Base-by-base conservation (phyloP, 2,113 vertebrate genomes). In the Esox niger region DNA sequence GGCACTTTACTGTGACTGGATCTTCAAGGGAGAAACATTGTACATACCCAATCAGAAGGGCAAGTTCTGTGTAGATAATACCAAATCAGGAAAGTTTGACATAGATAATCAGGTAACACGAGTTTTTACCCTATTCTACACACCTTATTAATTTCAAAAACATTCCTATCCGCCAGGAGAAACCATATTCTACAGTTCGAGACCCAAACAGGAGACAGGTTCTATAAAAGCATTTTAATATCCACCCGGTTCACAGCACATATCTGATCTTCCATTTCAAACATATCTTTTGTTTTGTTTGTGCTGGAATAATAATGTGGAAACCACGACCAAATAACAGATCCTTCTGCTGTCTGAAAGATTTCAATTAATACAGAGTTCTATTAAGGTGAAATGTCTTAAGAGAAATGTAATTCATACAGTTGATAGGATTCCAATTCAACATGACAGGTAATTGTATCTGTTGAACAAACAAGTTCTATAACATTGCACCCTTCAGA, bases 1-100 rank as follows among this genome's bases (percentile, higher is more conserved):
- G 81, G 87, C 86, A 91, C 89, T 88, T 88, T 86, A 89, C 76
- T 49, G 66, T 66, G 75, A 83, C 59, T 60, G 21, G 68, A 69
- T 70, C 77, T 77, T 78, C 63, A 32, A 33, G 49, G 61, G 69
- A 68, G 68, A 46, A 52, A 74, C 62, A 73, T 52, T 21, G n/a
- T 26, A 54, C 68, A 74, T 68, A 65, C 30, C 20, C 69, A 65
- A 82, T 62, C 71, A 62, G 2, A 62, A 70, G 47, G 63, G 82
- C 72, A 68, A 64, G 76, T 69, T 52, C n/a, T 52, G 8, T 20
- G n/a, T 23, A 38, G 35, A 38, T 15, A 3, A 43, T 38, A 38
- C 35, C 10, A 9, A 38, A 38, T 38, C 35, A 38, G 35, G 15
- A 70, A 68, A 64, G 76, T 69, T 52, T 6, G 20, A 23, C 6